A percentile compares a stretch with the other conserved stretches of the same genome.
These are phyloP conservation scores for Ptilorrhoa leucosticta DNA, from an alignment of 2,113 vertebrate species.

Conservation along the genomic window DNA sequence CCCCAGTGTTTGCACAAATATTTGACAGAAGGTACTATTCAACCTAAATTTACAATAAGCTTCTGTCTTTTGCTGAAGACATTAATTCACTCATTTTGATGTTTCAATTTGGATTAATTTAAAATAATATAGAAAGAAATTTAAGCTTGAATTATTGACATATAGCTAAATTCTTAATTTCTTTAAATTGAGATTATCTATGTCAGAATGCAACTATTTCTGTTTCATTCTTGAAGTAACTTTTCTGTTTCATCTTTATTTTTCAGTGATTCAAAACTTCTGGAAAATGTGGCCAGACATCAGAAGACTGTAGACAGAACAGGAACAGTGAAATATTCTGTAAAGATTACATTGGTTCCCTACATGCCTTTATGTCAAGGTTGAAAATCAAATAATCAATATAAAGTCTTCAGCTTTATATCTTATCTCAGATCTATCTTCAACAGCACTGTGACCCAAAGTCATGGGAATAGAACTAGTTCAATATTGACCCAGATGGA, in stretches of 20 bases:
- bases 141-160: background rate
- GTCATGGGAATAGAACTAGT: background rate
- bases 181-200: background rate
- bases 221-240: background rate
- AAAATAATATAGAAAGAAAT: background rate
- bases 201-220: background rate
- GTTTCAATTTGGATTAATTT: background rate
- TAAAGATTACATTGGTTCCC: background rate
- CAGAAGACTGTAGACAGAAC: background rate
- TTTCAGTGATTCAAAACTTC: background rate
- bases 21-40: background rate
- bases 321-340: background rate
- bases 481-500: background rate
- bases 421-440: constrained; percentile 38
- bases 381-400: constrained; percentile 40
- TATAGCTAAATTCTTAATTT: background rate
- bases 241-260: background rate
- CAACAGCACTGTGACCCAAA: background rate
- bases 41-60: background rate
- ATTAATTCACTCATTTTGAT: background rate
- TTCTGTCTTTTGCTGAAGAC: background rate
- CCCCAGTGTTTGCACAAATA: background rate
- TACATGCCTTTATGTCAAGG: background rate
- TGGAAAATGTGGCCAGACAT: background rate
- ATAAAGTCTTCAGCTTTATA: background rate